Base-by-base conservation (phyloP, 2,888 invertebrate genomes). In the Nomada hirtipes region DNA sequence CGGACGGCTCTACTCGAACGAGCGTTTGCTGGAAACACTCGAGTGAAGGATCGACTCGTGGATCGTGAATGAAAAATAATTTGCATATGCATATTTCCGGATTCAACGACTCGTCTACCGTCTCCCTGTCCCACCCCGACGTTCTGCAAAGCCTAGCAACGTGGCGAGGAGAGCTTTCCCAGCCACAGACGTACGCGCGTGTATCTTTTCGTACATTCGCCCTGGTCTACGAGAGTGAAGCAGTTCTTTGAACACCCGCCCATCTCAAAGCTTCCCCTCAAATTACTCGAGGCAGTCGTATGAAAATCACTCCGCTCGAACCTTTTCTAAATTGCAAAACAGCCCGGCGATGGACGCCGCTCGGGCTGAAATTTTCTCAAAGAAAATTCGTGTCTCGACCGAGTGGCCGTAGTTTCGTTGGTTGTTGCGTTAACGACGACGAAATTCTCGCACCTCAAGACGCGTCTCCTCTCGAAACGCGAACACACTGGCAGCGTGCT, bases 81-180 rank as follows among this genome's bases (percentile, higher is more conserved):
- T 88, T 88, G 85, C 87, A 88, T 88, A 88, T 82, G 86, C 86
- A 88, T 86, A 86, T 88, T 79, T 20, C 77, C 73, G 29, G 72
- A 76, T 69, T 78, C 64, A 72, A 76, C 79, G 71, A 65, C 50
- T 63, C 60, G 52, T 76, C 79, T 71, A 29, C n/a, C 73, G 13
- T 13, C 60, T 26, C 11, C 47, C 47, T 23, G 15, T 9, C 13
- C 53, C 20, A 1, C 44, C 13, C 10, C 23, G 10, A 0, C 18
- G 4, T 13, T 42, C n/a, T n/a, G 29, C 0, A 68, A 23, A 42
- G 63, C 47, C 59, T 60, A 52, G 20, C 50, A 44, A 15, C 57
- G 2, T 13, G 11, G 11, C 42, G 50, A 13, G 18, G 3, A 23
- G 29, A 57, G 57, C 36, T 63, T 64, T 44, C 52, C 69, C 53